Conservation (phyloP, 1,140 invertebrate species). For the Aphidius gifuensis region DNA sequence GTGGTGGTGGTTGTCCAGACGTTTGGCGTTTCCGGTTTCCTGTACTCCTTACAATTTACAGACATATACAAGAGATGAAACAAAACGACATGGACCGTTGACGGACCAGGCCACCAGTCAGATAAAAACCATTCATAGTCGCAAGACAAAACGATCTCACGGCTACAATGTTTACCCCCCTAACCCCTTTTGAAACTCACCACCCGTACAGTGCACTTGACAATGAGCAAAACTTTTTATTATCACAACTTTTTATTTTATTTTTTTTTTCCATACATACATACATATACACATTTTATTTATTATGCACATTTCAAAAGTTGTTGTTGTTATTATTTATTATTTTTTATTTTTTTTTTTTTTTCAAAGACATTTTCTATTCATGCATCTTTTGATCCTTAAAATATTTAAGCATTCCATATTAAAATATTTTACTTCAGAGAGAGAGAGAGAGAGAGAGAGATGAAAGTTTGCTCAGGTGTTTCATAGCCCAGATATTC, state of each 20-base stretch:
- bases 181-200: not conserved
- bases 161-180: slow-evolving; percentile 19
- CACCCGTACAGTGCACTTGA: not conserved
- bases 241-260: too few relatives aligned
- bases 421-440: too few relatives aligned
- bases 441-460: too few relatives aligned
- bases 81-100: slow-evolving; percentile 25
- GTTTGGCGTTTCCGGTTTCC: slow-evolving; percentile 47
- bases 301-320: too few relatives aligned
- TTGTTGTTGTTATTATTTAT: too few relatives aligned
- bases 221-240: too few relatives aligned
- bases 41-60: slow-evolving; percentile 50
- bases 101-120: slow-evolving; percentile 39
- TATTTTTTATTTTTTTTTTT: too few relatives aligned
- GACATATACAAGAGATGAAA: slow-evolving; percentile 11
- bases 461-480: slow-evolving; percentile 29
- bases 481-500: slow-evolving; percentile 35
- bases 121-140: slow-evolving; percentile 39
- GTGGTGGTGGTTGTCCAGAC: slow-evolving; percentile 40
- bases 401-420: too few relatives aligned
- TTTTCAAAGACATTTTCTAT: too few relatives aligned
- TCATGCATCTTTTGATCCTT: too few relatives aligned
- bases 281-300: too few relatives aligned
- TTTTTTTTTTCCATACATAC: too few relatives aligned
- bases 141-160: slow-evolving; percentile 49